Evolutionary conservation across 1,140 invertebrate genomes (phyloP), one percentile per base, ranked within the genome.

Genomic region (Aphidius ervi): DNA sequence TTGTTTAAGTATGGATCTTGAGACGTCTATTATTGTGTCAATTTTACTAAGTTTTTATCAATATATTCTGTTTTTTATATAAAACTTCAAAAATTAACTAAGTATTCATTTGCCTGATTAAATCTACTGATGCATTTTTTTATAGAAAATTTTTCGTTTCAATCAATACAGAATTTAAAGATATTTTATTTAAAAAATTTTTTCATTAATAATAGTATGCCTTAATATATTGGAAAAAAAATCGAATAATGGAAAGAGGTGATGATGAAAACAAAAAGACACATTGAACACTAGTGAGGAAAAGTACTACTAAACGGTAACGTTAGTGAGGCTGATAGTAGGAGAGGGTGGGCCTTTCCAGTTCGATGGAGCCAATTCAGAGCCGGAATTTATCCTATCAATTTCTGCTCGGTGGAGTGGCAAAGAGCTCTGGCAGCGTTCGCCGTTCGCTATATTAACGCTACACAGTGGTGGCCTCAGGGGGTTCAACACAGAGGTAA

Each of bases 351-450:
- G 63, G 70, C 71, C 71, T 82, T 83, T 82, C 80, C 82, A 81
- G 80, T 82, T 82, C 78, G 82, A 73, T 78, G 82, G 77, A 80
- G 79, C 80, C 82, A 82, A 83, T 84, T 84, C 82, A 83, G 81
- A 82, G 75, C 81, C 80, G 81, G 82, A 84, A 84, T 84, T 84
- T 83, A 84, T 84, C 83, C 82, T 82, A 84, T 84, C 82, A 84
- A 84, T 84, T 84, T 84, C 82, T 82, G 83, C 82, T 82, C 80
- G 82, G 78, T 83, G 81, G 81, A 82, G 82, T 81, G 82, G 81
- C 81, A 83, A 83, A 84, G 82, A 82, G 81, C 75, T 77, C 76
- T 31, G 71, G 71, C 70, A 73, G 70, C 70, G 68, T 66, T 74
- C 70, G 70, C 67, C 69, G 70, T 74, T 76, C 74, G 75, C 74